Conservation (phyloP, 2,113 vertebrate genomes). For the Elaphurus davidianus region DNA sequence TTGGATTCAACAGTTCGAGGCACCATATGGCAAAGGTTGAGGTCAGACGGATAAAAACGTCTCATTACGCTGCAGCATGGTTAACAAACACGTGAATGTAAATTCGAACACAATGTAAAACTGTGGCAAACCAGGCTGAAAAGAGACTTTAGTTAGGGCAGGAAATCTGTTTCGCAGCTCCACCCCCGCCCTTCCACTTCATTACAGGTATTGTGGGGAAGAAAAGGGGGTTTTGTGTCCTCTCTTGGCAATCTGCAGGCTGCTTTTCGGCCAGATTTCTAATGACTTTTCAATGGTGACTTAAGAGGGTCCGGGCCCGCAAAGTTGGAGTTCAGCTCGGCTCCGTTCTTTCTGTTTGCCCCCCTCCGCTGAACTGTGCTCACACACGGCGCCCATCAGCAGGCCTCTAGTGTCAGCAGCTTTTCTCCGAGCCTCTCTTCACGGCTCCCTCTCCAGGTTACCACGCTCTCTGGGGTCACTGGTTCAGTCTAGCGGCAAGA, state of each 20-base stretch:
- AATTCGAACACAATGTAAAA: constrained; percentile 92
- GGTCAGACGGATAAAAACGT: constrained; percentile 95
- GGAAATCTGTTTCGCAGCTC: constrained; percentile 86
- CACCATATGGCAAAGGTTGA: constrained; percentile 95
- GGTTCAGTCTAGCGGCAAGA: background rate
- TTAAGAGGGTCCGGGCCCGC: constrained; percentile 78
- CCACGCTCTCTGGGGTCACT: constrained; percentile 47
- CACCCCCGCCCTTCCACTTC: constrained; percentile 88
- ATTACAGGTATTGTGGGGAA: constrained; percentile 90
- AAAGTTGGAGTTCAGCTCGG: constrained; percentile 65
- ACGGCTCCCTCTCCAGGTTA: background rate
- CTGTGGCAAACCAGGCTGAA: constrained; percentile 87
- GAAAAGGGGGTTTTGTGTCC: constrained; percentile 84
- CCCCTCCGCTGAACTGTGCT: background rate
- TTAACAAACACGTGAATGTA: constrained; percentile 94
- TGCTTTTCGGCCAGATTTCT: constrained; percentile 88
- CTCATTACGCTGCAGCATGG: constrained; percentile 86
- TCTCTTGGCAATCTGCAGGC: constrained; percentile 87
- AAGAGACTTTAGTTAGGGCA: constrained; percentile 74
- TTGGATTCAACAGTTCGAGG: constrained; percentile 77
- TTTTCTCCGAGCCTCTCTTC: constrained; percentile 69
- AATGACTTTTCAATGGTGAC: constrained; percentile 94
- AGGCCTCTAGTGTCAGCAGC: background rate
- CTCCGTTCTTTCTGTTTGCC: background rate
- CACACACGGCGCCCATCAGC: background rate